Conservation (phyloP, 2,888 invertebrate species). For the Drosophila ochracea region DNA sequence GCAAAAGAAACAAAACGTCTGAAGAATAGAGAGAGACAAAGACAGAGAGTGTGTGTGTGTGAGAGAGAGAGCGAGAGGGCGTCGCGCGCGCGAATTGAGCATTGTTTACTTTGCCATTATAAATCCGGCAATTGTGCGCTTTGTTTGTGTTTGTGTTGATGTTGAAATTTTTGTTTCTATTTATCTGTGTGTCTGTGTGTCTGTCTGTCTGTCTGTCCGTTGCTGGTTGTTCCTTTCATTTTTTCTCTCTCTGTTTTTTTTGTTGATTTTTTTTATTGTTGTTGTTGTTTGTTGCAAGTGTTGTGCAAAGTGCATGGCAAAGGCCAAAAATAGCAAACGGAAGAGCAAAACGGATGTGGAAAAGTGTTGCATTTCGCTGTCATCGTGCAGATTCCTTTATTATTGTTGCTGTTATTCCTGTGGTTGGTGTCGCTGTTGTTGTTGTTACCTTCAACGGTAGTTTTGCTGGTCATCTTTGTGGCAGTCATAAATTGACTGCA, state of each 20-base stretch:
- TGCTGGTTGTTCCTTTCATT: background rate
- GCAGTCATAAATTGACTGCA: constrained; percentile 57
- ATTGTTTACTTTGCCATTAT: constrained; percentile 73
- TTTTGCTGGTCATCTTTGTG: constrained; percentile 41
- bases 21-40: constrained; percentile 38
- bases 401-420: constrained; percentile 14
- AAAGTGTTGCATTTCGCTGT: constrained; percentile 77
- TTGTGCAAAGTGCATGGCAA: constrained; percentile 56
- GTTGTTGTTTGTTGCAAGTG: constrained; percentile 43
- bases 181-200: constrained; percentile 3
- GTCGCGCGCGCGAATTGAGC: constrained; percentile 63
- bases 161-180: constrained; percentile 24
- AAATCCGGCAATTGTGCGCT: constrained; percentile 57
- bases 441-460: constrained; percentile 15
- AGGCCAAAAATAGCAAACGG: constrained; percentile 56
- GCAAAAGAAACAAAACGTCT: constrained; percentile 37
- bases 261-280: constrained; percentile 25
- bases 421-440: constrained; percentile 13
- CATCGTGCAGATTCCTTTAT: constrained; percentile 14
- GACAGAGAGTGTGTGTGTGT: background rate
- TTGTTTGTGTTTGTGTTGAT: constrained; percentile 69
- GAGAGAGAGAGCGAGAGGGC: too few relatives aligned
- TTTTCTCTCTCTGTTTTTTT: constrained; percentile 4
- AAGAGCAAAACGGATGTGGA: constrained; percentile 60
- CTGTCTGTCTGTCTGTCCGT: constrained; percentile 10